Base-by-base conservation (phyloP, 2,113 vertebrate genomes). In the Caranx melampygus region DNA sequence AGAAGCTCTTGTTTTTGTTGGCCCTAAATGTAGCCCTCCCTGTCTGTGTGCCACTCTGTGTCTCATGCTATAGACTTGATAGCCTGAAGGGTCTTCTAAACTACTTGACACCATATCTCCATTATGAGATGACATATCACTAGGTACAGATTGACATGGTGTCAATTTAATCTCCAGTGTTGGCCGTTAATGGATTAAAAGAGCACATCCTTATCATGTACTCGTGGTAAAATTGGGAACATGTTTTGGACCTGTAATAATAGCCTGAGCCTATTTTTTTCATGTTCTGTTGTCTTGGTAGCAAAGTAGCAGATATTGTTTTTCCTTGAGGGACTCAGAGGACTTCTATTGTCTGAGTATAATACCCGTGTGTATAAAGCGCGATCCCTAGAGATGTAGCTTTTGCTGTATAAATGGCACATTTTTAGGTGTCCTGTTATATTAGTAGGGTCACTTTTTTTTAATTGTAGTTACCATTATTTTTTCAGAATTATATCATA, bases 141-240 rank as follows among this genome's bases (percentile, higher is more conserved):
- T 66, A 81, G 84, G 83, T 88, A 88, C 89, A 91, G 88, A 89
- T 90, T 91, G 91, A 87, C 81, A 88, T 69, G 33, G 74, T 68
- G 85, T 78, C 58, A 31, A 87, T 85, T 89, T 91, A 86, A 90
- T 90, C 88, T 83, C 76, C 26, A 49, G 75, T 59, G 72, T 73
- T 85, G 67, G 75, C 33, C 1, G 37, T 82, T 81, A 87, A 83
- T 87, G 81, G 81, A 85, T 87, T 87, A 79, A 83, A 83, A 81
- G 63, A 72, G 61, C 10, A 65, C 54, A 80, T 66, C 51, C 73
- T 84, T 82, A 79, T 90, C 65, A 58, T 74, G 59, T 74, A 62
- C 78, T 81, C 72, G 81, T 73, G 78, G 69, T 74, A 82, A 78
- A 84, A 86, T 54, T 78, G 78, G 78, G 72, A 70, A 80, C 33